Evolutionary conservation across 2,797 vertebrate genomes (phyloP).

Genomic region (Gallinago solitaria): DNA sequence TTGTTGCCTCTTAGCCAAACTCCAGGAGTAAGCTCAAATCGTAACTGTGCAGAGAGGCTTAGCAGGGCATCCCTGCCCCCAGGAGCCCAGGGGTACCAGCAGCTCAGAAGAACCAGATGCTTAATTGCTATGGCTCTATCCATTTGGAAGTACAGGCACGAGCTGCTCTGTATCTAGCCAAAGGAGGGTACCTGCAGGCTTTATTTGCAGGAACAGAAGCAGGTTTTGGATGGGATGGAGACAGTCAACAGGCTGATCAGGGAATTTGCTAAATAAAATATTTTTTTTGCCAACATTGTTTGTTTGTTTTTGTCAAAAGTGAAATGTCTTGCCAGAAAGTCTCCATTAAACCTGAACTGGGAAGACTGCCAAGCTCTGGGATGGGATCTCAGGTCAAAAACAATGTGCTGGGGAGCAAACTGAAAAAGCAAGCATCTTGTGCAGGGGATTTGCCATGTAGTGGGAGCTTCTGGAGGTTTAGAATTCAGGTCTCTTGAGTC

Average conservation of each 20-base stretch:
- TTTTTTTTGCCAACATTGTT: not conserved
- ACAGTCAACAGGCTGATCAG: not conserved
- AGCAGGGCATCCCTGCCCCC: not conserved
- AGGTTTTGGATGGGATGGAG: slow-evolving; percentile 9
- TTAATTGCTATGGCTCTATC: not conserved
- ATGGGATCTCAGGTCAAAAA: not conserved
- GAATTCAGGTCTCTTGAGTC: not conserved
- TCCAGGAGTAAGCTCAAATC: not conserved
- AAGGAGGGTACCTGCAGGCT: not conserved
- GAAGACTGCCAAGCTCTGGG: not conserved
- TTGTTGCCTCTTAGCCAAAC: not conserved
- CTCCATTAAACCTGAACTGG: slow-evolving; percentile 9
- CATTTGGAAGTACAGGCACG: not conserved
- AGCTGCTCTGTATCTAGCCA: not conserved
- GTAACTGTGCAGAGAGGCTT: not conserved
- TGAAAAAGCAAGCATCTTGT: not conserved
- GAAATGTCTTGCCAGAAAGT: slow-evolving; percentile 4
- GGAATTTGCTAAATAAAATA: not conserved
- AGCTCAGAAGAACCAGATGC: not conserved
- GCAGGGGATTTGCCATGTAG: not conserved
- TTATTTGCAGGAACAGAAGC: not conserved
- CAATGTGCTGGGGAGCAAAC: not conserved
- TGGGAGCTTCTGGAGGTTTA: not conserved
- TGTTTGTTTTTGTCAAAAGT: slow-evolving; percentile 4
- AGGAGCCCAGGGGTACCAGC: not conserved